Percentiles rank a stretch among this genome's conserved stretches.
phyloP scores from a whole-genome alignment of 2,113 vertebrate genomes.

The Tyto alba region DNA sequence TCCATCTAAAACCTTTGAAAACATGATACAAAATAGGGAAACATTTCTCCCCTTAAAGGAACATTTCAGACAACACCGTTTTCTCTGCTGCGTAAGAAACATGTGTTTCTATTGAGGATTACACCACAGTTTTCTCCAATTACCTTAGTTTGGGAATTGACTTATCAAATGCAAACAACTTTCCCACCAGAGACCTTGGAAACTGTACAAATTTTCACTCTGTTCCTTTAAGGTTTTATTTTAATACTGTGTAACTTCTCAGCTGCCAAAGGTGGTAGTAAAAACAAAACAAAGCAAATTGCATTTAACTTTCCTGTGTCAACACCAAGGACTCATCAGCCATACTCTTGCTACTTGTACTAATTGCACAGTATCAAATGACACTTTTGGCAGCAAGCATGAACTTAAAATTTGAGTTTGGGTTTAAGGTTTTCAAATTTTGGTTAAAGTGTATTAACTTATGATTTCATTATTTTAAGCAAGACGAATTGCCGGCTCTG shows the following conservation, averaged over 20 bases:
- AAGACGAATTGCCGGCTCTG: not conserved
- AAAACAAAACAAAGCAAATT: not conserved
- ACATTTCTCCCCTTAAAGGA: not conserved
- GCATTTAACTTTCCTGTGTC: slow-evolving; percentile 15
- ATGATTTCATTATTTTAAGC: not conserved
- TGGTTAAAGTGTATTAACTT: not conserved
- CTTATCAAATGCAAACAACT: slow-evolving; percentile 30
- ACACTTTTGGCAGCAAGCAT: not conserved
- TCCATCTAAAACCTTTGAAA: not conserved
- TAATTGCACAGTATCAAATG: not conserved
- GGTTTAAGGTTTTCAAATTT: not conserved
- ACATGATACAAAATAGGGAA: not conserved
- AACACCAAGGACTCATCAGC: not conserved
- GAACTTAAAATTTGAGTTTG: not conserved
- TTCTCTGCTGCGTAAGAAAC: not conserved
- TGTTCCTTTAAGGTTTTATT: slow-evolving; percentile 56
- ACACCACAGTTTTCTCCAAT: slow-evolving; percentile 25
- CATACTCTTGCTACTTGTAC: not conserved
- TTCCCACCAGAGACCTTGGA: slow-evolving; percentile 59
- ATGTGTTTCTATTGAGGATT: slow-evolving; percentile 5
- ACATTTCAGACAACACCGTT: not conserved
- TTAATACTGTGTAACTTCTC: slow-evolving; percentile 38
- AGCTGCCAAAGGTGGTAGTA: slow-evolving; percentile 40
- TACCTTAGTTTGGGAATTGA: slow-evolving; percentile 16
- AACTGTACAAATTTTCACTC: slow-evolving; percentile 52